Conservation (phyloP, 2,113 vertebrate species). For the Bostrychus sinensis region DNA sequence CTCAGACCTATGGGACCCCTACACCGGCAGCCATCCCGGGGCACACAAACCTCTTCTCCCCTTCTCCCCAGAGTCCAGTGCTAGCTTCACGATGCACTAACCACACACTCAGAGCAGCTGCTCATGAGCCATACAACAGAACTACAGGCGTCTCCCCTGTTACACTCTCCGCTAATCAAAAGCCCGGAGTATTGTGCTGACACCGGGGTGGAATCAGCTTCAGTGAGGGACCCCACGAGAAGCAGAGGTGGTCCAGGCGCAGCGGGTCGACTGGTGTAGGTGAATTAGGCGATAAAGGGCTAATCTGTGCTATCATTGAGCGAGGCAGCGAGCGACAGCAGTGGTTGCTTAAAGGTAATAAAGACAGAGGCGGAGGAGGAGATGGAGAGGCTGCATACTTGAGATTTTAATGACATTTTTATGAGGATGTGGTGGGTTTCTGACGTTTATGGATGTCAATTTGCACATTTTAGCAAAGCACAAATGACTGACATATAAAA, state of each 20-base stretch:
- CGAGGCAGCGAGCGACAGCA: constrained; percentile 49
- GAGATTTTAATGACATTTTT: constrained; percentile 73
- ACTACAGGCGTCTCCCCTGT: constrained; percentile 57
- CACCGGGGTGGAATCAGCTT: constrained; percentile 57
- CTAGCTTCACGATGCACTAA: constrained; percentile 69
- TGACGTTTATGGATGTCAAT: constrained; percentile 18
- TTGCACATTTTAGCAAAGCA: too few relatives aligned
- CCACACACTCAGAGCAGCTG: constrained; percentile 68
- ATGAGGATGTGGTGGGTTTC: constrained; percentile 62
- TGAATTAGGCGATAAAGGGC: constrained; percentile 69
- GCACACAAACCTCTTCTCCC: constrained; percentile 51
- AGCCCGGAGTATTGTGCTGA: constrained; percentile 69
- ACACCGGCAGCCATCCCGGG: constrained; percentile 31
- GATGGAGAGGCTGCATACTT: constrained; percentile 11
- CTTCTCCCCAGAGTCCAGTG: constrained; percentile 65
- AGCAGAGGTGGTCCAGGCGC: constrained; percentile 58
- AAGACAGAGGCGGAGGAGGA: constrained; percentile 50
- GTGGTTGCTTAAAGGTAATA: constrained; percentile 65
- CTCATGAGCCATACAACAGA: constrained; percentile 75
- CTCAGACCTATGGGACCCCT: too few relatives aligned
- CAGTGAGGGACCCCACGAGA: constrained; percentile 45
- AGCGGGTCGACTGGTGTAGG: constrained; percentile 48
- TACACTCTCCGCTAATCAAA: constrained; percentile 59
- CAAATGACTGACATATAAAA: too few relatives aligned
- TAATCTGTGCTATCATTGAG: constrained; percentile 66